Evolutionary conservation across 2,113 vertebrate genomes (phyloP), one percentile per base, ranked within the genome.

Genomic region (Lagenorhynchus albirostris): DNA sequence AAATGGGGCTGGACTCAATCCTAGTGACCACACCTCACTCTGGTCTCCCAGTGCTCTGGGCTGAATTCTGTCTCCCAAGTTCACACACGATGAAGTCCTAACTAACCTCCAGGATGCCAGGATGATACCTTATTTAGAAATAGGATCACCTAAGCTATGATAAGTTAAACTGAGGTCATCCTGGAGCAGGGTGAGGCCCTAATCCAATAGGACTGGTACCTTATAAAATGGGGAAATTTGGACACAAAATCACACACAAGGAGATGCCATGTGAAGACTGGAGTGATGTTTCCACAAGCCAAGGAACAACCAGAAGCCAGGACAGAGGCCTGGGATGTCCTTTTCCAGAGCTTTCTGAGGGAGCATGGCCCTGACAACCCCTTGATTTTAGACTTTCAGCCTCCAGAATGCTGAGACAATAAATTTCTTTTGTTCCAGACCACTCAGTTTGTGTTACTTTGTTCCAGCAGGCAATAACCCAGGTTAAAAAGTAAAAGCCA

Each of bases 221-320:
- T 70, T 6, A 60, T 33, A 5, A 10, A 67, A 29, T 21, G 14
- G 31, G 38, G 11, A 17, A 20, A 5, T 29, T 7, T 53, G 47
- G 76, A 38, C n/a, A 41, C 47, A n/a, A 26, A 79, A 20, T 14
- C 36, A 2, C 12, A 73, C 13, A 6, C 23, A 60, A 8, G n/a
- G 25, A 50, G 47, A 26, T 2, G 12, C 1, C 25, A 0, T 0
- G 1, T 15, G 58, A 2, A 8, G 50, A 6, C 0, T 1, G 15
- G 26, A 18, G 23, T 8, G 18, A 15, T 2, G 18, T 10, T 5
- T 31, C 9, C 10, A 15, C 1, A 6, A 91, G 25, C 14, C 47
- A 17, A 83, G 55, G 15, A 26, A 1, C 2, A 2, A 1, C 33
- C 18, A 6, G 38, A 14, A 63, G 20, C 12, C 44, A 50, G 26